These are phyloP conservation scores for Scleropages formosus DNA, from an alignment of 2,797 vertebrate genomes.

Conservation along the genomic window DNA sequence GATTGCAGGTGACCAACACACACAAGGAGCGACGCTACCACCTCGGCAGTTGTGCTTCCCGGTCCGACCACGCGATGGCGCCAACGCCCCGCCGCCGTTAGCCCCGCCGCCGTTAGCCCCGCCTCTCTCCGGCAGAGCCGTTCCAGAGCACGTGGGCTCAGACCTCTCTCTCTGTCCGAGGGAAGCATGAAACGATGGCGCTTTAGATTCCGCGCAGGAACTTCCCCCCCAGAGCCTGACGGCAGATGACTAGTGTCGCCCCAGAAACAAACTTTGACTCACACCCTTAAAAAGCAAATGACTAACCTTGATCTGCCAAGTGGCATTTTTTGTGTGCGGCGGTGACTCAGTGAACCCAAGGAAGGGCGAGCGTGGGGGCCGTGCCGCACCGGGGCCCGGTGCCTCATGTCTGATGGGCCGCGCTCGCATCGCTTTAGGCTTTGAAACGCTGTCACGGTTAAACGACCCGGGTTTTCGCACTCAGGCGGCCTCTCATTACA, in stretches of 20 bases:
- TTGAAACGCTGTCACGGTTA: background rate
- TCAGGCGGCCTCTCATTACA: background rate
- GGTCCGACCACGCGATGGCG: background rate
- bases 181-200: no score
- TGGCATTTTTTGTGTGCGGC: background rate
- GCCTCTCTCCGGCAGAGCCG: no score
- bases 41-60: no score
- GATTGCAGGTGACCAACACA: no score
- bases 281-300: background rate
- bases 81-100: background rate
- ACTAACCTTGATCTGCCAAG: slow-evolving; percentile 9
- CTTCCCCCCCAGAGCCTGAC: no score
- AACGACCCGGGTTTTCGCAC: background rate
- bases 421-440: background rate
- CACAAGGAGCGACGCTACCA: no score
- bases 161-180: no score
- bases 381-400: background rate
- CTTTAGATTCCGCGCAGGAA: background rate
- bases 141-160: no score
- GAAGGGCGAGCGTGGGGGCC: no score
- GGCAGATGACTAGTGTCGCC: background rate
- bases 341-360: background rate
- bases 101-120: background rate
- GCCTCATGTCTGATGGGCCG: background rate
- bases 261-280: background rate